phyloP scores from a whole-genome alignment of 2,888 invertebrate genomes.

The Hydroisotoma schaefferi region DNA sequence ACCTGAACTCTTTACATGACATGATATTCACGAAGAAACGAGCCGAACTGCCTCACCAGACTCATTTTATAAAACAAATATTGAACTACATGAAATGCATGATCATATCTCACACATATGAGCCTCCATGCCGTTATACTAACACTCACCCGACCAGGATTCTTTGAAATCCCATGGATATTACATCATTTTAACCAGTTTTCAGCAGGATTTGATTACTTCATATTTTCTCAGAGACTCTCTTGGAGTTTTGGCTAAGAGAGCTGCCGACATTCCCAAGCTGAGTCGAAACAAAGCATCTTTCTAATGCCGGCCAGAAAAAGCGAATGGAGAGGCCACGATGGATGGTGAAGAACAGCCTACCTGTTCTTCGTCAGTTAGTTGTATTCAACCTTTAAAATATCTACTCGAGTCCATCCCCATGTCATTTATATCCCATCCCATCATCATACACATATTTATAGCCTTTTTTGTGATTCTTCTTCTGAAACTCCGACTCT shows the following conservation, averaged over 20 bases:
- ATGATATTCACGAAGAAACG: background rate
- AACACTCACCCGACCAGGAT: conserved; percentile 12
- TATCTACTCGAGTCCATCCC: no score
- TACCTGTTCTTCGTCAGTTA: no score
- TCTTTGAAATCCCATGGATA: conserved; percentile 17
- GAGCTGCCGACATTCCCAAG: background rate
- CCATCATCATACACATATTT: conserved; percentile 7
- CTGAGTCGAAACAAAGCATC: background rate
- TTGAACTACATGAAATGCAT: conserved; percentile 6
- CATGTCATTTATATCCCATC: conserved; percentile 9
- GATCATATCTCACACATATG: background rate
- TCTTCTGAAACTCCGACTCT: background rate
- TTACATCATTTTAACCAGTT: conserved; percentile 17
- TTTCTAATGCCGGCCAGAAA: no score
- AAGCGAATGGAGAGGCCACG: no score
- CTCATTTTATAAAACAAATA: conserved; percentile 11
- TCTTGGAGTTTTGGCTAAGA: background rate
- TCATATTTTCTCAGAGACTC: conserved; percentile 17
- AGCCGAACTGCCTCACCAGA: no score
- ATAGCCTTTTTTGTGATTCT: conserved; percentile 15
- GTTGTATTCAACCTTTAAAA: no score
- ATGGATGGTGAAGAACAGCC: no score
- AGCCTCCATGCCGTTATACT: conserved; percentile 10
- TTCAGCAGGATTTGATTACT: conserved; percentile 17
- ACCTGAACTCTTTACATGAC: background rate